These are phyloP conservation scores for Australoheros scitulus DNA, from an alignment of 2,113 vertebrate species.

Conservation along the genomic window DNA sequence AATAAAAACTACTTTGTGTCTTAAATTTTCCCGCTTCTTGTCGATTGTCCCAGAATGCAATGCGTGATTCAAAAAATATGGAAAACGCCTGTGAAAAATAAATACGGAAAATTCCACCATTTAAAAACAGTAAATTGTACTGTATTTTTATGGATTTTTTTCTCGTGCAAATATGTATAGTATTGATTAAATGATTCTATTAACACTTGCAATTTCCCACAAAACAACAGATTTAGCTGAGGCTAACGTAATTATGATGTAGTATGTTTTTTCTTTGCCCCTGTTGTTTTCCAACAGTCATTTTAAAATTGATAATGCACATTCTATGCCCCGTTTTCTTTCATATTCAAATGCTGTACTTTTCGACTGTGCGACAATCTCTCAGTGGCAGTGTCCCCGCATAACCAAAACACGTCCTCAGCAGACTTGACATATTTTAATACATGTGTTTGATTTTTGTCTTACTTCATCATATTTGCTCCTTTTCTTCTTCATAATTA, in stretches of 20 bases:
- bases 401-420: conserved; percentile 5
- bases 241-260: not conserved
- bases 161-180: not conserved
- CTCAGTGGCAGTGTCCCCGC: not conserved
- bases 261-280: not conserved
- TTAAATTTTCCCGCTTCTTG: no score
- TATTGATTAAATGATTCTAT: not conserved
- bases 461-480: conserved; percentile 27
- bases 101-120: no score
- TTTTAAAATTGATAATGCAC: conserved; percentile 18
- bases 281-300: not conserved
- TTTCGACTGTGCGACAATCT: not conserved
- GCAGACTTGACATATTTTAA: conserved; percentile 27
- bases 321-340: conserved; percentile 20
- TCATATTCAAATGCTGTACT: conserved; percentile 18
- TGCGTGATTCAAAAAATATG: no score
- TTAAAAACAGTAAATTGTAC: no score
- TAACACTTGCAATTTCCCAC: not conserved
- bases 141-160: no score
- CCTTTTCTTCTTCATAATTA: conserved; percentile 47
- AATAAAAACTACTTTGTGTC: no score
- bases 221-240: not conserved
- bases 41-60: no score
- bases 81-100: no score
- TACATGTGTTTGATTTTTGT: conserved; percentile 28